Base-by-base conservation (phyloP, 2,888 invertebrate genomes). In the Agonopterix alstromeriana region DNA sequence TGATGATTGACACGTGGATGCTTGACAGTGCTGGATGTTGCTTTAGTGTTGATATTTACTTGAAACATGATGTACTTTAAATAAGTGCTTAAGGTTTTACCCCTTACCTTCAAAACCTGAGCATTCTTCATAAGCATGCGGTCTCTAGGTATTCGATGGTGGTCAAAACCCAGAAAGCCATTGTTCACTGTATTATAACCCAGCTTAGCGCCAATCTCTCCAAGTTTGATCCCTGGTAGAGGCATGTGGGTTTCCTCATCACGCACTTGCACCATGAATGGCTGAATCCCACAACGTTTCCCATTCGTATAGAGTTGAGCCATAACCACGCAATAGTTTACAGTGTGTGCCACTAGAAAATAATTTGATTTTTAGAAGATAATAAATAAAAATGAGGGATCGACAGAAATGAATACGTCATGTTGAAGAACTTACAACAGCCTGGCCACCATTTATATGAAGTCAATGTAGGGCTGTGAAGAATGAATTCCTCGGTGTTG, bases 391-490 rank as follows among this genome's bases (percentile, higher is more conserved):
- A 27, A 27, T 27, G 27, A 27, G 27, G 17, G 27, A 12, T 10
- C 8, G 8, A 41, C 27, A 45, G 44, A 35, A 17, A 41, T 36
- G 10, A 42, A 12, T 12, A 40, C 12, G 14, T 36, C n/a, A 36
- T 43, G 8, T 9, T 17, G 2, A 12, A 14, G 12, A 8, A 92
- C 95, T 92, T 86, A 97, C 97, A 91, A 63, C 94, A 94, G 35
- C 98, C 98, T 10, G 98, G 98, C 98, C 98, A 98, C 97, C 97
- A 98, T 85, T 98, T 98, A 70, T 95, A 96, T 0, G 98, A 92
- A 0, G 96, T 95, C 5, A 97, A 77, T 0, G 94, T 94, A 0
- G 98, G 98, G 50, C 95, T 94, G 70, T 98, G 92, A 9, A 98
- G 74, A 12, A 98, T 79, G 75, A 98, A 98, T 76, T 98, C 95